A percentile compares a stretch with the other conserved stretches of the same genome.
phyloP scores from a whole-genome alignment of 2,797 vertebrate species.

The Eulemur rubriventer region DNA sequence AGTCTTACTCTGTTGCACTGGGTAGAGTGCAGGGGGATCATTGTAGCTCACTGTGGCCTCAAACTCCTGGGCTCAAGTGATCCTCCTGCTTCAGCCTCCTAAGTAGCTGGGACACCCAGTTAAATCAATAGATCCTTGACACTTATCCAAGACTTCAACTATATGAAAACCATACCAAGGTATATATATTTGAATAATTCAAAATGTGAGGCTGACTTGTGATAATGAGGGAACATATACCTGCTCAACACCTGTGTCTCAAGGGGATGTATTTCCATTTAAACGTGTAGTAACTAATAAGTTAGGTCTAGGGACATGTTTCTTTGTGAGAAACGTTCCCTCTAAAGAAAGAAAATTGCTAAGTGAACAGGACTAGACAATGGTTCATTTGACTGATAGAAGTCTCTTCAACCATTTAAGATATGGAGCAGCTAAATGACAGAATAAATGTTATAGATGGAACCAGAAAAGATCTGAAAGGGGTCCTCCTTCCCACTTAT shows the following conservation, averaged over 20 bases:
- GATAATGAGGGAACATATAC: neutral
- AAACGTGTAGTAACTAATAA: neutral
- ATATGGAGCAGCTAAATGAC: neutral
- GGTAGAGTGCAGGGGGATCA: no score
- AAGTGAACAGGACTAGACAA: conserved; percentile 35
- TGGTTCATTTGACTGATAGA: neutral
- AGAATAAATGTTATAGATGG: neutral
- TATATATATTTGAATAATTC: neutral
- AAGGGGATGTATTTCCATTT: neutral
- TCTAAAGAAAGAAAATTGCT: conserved; percentile 23
- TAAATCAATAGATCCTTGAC: conserved; percentile 9
- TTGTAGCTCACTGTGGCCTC: no score
- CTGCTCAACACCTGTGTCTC: neutral
- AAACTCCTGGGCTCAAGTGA: no score
- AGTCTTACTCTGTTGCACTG: no score
- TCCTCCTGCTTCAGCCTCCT: no score
- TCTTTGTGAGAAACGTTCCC: neutral
- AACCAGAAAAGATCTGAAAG: conserved; percentile 18
- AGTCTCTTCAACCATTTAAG: conserved; percentile 7
- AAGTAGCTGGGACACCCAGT: no score
- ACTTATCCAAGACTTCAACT: neutral
- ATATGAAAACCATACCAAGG: neutral
- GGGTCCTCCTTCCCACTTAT: neutral
- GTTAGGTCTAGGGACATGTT: neutral
- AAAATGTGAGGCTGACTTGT: neutral